phyloP scores from a whole-genome alignment of 2,888 invertebrate genomes.

The Tenthredo mesomela region DNA sequence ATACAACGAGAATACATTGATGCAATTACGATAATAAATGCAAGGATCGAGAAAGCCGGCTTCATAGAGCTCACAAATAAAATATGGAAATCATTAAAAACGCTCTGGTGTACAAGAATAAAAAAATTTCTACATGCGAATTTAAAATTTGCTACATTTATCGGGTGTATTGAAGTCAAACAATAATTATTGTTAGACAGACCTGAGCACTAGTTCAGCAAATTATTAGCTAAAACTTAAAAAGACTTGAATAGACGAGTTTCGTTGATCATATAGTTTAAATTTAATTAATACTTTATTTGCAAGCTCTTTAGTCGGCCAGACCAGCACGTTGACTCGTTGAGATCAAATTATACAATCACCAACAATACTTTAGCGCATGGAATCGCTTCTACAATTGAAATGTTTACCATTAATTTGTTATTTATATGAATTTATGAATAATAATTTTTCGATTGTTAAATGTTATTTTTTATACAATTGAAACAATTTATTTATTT shows the following conservation, averaged over 20 bases:
- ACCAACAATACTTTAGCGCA: slow-evolving; percentile 44
- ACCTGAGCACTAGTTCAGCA: not conserved
- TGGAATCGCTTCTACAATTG: slow-evolving; percentile 34
- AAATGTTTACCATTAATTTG: not conserved
- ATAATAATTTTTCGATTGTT: slow-evolving; percentile 60
- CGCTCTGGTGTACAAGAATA: not conserved
- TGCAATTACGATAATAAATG: slow-evolving; percentile 52
- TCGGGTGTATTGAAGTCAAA: not conserved
- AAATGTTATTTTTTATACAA: slow-evolving; percentile 2
- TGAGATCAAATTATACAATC: slow-evolving; percentile 45
- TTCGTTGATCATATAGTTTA: not conserved
- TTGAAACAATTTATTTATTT: slow-evolving; percentile 10
- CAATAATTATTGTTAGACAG: not conserved
- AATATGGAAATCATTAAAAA: not conserved
- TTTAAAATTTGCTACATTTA: not conserved
- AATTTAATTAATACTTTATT: slow-evolving; percentile 4
- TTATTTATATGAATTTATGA: slow-evolving; percentile 44
- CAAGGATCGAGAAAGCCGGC: slow-evolving; percentile 40
- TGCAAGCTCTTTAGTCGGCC: slow-evolving; percentile 44
- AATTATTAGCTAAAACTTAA: not conserved
- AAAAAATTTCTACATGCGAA: not conserved
- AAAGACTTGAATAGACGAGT: not conserved
- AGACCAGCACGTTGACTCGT: slow-evolving; percentile 27
- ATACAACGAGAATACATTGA: slow-evolving; percentile 57
- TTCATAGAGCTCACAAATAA: slow-evolving; percentile 38